Percentiles rank a stretch among this genome's conserved stretches.
Conservation (phyloP, 1,140 invertebrate species). For the Zaprionus tsacasi region DNA sequence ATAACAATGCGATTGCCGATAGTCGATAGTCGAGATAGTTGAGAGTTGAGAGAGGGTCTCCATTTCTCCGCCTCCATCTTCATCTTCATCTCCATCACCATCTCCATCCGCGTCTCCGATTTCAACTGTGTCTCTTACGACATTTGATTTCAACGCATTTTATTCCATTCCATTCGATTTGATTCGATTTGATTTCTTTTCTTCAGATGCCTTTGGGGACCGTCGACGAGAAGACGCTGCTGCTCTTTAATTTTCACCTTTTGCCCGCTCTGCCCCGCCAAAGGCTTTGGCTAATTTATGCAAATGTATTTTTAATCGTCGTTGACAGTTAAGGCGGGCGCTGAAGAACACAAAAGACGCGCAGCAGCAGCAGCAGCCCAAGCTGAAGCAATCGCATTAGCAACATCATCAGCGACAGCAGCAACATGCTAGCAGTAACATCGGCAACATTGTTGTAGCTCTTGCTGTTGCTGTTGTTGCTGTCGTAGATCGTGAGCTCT, state of each 20-base stretch:
- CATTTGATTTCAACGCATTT: slow-evolving; percentile 69
- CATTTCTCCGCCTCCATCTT: slow-evolving; percentile 25
- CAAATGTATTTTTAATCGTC: slow-evolving; percentile 83
- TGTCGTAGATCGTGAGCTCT: slow-evolving; percentile 47
- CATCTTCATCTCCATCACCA: no score
- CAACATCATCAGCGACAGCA: slow-evolving; percentile 16
- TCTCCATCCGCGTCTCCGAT: slow-evolving; percentile 18
- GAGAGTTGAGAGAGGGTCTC: slow-evolving; percentile 32
- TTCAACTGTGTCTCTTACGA: slow-evolving; percentile 65
- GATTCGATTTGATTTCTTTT: slow-evolving; percentile 70
- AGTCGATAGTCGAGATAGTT: slow-evolving; percentile 2
- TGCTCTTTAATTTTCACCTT: slow-evolving; percentile 80
- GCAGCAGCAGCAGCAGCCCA: slow-evolving; percentile 25
- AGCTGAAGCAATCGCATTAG: slow-evolving; percentile 1
- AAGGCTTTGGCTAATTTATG: slow-evolving; percentile 75
- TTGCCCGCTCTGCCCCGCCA: slow-evolving; percentile 30
- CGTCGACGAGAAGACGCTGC: slow-evolving; percentile 23
- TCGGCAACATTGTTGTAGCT: slow-evolving; percentile 27
- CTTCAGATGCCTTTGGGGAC: slow-evolving; percentile 38
- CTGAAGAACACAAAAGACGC: slow-evolving; percentile 41
- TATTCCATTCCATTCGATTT: slow-evolving; percentile 56
- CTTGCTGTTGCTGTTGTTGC: slow-evolving; percentile 15
- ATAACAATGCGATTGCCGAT: slow-evolving; percentile 43
- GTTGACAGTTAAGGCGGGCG: slow-evolving; percentile 81
- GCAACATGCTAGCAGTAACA: slow-evolving; percentile 30